Evolutionary conservation across 2,113 vertebrate species (phyloP).

Genomic region (Muscicapa adusta): DNA sequence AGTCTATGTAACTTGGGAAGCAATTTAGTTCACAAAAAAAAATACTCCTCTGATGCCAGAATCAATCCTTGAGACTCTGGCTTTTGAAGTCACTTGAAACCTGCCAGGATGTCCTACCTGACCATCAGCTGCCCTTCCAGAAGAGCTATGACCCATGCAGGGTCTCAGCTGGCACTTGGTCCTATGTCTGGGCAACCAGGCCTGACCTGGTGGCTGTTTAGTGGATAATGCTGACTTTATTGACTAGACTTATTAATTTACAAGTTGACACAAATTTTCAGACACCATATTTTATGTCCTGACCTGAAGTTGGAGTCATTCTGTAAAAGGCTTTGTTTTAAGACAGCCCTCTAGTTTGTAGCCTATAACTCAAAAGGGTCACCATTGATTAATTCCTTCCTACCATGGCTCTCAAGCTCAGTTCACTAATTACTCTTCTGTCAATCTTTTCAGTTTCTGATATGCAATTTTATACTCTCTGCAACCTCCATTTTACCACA

Average conservation of each 20-base stretch:
- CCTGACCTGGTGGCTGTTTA: background rate
- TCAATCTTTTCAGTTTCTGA: background rate
- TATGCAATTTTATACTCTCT: background rate
- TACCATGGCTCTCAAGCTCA: background rate
- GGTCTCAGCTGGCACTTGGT: background rate
- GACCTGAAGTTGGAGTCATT: background rate
- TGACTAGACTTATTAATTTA: background rate
- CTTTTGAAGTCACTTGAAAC: background rate
- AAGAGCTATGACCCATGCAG: background rate
- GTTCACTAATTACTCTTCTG: background rate
- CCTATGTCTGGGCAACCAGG: rapidly evolving
- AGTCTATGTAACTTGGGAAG: background rate
- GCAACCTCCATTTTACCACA: background rate
- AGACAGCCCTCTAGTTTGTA: background rate
- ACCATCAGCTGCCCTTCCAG: background rate
- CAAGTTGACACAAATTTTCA: background rate
- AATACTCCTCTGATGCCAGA: background rate
- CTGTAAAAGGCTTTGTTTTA: background rate
- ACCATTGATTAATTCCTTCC: background rate
- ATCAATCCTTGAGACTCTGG: background rate
- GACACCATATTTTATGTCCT: background rate
- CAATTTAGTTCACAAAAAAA: background rate
- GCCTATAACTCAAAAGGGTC: background rate
- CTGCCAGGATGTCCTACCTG: background rate
- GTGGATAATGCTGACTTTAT: background rate